These are phyloP conservation scores for Drosophila novamexicana DNA, from an alignment of 1,140 invertebrate genomes.

Conservation along the genomic window DNA sequence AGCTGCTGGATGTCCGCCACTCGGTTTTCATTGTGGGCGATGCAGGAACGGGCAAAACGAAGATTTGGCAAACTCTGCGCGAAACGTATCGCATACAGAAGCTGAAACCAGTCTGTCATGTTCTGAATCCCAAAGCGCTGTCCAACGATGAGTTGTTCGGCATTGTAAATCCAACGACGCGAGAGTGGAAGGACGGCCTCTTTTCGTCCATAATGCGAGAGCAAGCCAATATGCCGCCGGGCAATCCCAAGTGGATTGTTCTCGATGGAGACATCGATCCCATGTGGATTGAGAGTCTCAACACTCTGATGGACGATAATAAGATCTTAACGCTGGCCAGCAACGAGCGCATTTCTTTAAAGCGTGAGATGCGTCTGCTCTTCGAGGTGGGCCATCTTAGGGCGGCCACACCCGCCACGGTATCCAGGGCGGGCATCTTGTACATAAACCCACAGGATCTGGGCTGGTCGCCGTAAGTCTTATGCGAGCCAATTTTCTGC, in stretches of 20 bases:
- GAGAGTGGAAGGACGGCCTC: slow-evolving; percentile 98
- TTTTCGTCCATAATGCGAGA: slow-evolving; percentile 97
- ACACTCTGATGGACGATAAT: slow-evolving; percentile 94
- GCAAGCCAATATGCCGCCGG: slow-evolving; percentile 91
- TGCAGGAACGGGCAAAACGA: slow-evolving; percentile 93
- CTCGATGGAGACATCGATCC: slow-evolving; percentile 98
- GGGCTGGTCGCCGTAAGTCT: slow-evolving; percentile 97
- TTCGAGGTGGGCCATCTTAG: slow-evolving; percentile 97
- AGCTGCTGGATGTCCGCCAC: slow-evolving; percentile 93
- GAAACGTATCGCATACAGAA: slow-evolving; percentile 91
- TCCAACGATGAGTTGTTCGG: slow-evolving; percentile 98
- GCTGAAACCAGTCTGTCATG: slow-evolving; percentile 93
- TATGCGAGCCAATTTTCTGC: neutral
- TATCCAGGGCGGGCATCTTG: slow-evolving; percentile 96
- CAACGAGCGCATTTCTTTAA: slow-evolving; percentile 97
- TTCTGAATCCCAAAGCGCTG: slow-evolving; percentile 97
- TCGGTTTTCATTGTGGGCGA: slow-evolving; percentile 95
- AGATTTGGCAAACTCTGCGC: slow-evolving; percentile 94
- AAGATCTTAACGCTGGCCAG: slow-evolving; percentile 96
- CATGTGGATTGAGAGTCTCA: slow-evolving; percentile 98
- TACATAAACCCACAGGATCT: slow-evolving; percentile 97
- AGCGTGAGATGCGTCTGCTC: slow-evolving; percentile 94
- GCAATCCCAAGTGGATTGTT: slow-evolving; percentile 97
- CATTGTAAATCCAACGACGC: slow-evolving; percentile 96
- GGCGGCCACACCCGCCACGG: slow-evolving; percentile 97